Evolutionary conservation across 1,140 invertebrate genomes (phyloP), one percentile per base, ranked within the genome.

Genomic region (Anastrepha ludens): DNA sequence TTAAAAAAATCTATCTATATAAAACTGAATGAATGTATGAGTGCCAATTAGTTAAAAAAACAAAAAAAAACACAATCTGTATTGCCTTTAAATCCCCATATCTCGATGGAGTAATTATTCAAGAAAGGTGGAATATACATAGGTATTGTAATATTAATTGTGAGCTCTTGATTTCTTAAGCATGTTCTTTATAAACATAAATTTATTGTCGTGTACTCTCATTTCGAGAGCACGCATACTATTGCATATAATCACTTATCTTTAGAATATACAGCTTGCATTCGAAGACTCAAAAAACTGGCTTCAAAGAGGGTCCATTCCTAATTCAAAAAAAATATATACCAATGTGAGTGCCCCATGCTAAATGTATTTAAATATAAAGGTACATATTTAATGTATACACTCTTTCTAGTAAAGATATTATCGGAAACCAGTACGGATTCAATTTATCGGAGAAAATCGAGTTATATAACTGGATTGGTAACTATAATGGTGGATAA

Each of bases 401-500:
- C n/a, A 20, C 8, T 9, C 11, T 62, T 13, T 5, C 15, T 62
- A 55, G 44, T n/a, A 81, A 55, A 50, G 11, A 58, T 29, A 81
- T 13, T 81, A n/a, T 81, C 15, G 17, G 47, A 55, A 55, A 55
- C 29, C 47, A 55, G 55, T 20, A 55, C 47, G 15, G n/a, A 2
- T 81, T 50, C 9, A 81, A 55, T 81, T 55, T 81, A 81, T 81
- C 17, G 47, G 47, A 81, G 20, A 50, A 55, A 20, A 55, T 20
- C 74, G 55, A 74, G 4, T 81, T 55, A 55, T 47, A 50, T 50
- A 20, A 58, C 17, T 55, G n/a, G n/a, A 50, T 20, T 55, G 44
- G 74, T 81, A 81, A 81, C 74, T 81, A 81, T 81, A 81, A 81
- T 81, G 74, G 74, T 81, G 74, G 74, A 81, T 81, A 81, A 81